Conservation (phyloP, 2,888 invertebrate genomes). For the Sminthurides aquaticus region DNA sequence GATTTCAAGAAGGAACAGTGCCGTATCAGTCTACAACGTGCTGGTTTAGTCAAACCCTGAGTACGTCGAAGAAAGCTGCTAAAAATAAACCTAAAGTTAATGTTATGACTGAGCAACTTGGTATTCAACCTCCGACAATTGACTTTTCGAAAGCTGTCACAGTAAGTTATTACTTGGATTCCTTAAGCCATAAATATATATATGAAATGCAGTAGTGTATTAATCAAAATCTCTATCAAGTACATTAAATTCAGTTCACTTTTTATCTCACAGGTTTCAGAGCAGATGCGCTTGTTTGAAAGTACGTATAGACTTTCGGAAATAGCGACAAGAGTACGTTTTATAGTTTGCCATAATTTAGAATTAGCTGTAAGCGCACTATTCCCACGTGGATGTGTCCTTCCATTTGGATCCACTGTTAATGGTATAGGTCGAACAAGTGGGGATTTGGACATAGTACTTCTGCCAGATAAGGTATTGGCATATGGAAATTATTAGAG, state of each 20-base stretch:
- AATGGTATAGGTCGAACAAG: conserved; percentile 39
- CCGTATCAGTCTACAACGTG: conserved; percentile 33
- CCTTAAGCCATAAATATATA: too few species aligned
- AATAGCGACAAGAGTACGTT: conserved; percentile 31
- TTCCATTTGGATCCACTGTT: conserved; percentile 42
- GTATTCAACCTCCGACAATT: background rate
- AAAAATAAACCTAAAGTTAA: background rate
- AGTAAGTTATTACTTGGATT: conserved; percentile 18
- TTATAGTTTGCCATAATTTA: conserved; percentile 36
- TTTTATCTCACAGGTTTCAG: conserved; percentile 24
- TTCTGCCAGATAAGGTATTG: conserved; percentile 35
- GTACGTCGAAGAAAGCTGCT: background rate
- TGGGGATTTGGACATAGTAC: conserved; percentile 40
- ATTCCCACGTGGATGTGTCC: conserved; percentile 37
- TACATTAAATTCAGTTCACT: too few species aligned
- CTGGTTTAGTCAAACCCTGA: conserved; percentile 27
- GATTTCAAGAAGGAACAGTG: conserved; percentile 30
- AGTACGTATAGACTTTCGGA: conserved; percentile 30
- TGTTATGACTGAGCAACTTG: conserved; percentile 26
- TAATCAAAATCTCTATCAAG: too few species aligned
- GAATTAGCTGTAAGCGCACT: conserved; percentile 31
- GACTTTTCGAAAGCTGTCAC: conserved; percentile 32
- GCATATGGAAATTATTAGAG: background rate
- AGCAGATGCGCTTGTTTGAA: conserved; percentile 33
- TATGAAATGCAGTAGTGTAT: too few species aligned